Base-by-base conservation (phyloP, 2,797 vertebrate genomes). In the Hydrophis major region DNA sequence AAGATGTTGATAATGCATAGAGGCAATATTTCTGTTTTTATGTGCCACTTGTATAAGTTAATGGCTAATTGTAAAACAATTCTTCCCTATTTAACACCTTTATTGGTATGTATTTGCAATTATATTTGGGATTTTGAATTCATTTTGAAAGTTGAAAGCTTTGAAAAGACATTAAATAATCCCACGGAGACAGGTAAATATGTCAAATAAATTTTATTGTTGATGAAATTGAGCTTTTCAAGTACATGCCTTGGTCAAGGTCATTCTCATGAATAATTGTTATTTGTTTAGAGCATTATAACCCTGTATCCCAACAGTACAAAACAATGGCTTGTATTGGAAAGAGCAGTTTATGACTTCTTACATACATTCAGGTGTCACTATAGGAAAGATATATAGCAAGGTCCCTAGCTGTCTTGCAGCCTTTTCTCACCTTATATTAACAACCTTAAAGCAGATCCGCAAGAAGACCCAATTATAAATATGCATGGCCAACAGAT, bases 1-100 rank as follows among this genome's bases (percentile, higher is more conserved):
- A 92, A 95, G 93, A 83, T 92, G 89, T 90, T 89, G 27, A 11
- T 93, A 96, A 95, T 91, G 92, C 93, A 95, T 93, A 94, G 86
- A 93, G 89, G 94, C 96, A 90, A 94, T 95, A 94, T 91, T 94
- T 95, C 93, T 96, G 16, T 94, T 96, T 53, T 96, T 90, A 95
- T 95, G 93, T 90, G 89, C 95, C 96, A 95, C 57, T 95, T 96
- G 63, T 93, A 89, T 93, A 93, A 86, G 87, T 93, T 93, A 91
- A 93, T 91, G 69, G 93, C 93, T 93, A 93, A 95, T 27, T 1
- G 2, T 90, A 94, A 93, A 93, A 89, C 93, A 92, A 28, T 20
- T 88, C 88, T 60, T 13, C 90, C 16, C 91, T 92, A 74, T 92
- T 22, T 53, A 59, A 0, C 0, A 78, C 90, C 93, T 96, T 93